A percentile compares a stretch with the other conserved stretches of the same genome.
Conservation (phyloP, 1,140 invertebrate species). For the Polyergus mexicanus region DNA sequence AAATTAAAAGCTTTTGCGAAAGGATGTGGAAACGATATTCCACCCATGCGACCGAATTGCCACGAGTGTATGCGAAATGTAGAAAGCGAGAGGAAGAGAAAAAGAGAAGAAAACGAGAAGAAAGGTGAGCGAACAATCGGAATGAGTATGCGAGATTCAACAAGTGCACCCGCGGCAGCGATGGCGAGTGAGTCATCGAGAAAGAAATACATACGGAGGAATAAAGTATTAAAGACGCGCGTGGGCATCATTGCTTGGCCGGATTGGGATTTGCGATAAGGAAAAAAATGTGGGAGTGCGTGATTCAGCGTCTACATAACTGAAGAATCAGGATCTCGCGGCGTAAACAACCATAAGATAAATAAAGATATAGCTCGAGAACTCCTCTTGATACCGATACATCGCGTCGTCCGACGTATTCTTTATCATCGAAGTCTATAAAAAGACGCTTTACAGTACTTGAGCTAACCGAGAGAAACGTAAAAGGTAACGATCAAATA, state of each 20-base stretch:
- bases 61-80: not conserved
- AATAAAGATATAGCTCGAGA: constrained; percentile 57
- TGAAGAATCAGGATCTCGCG: constrained; percentile 39
- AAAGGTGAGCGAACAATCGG: not conserved
- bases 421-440: constrained; percentile 4
- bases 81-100: not conserved
- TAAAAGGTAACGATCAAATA: not conserved
- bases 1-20: constrained; percentile 33
- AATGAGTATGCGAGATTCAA: constrained; percentile 47
- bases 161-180: constrained; percentile 21
- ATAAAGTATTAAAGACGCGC: constrained; percentile 46
- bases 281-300: constrained; percentile 32
- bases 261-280: constrained; percentile 14
- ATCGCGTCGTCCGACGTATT: not conserved
- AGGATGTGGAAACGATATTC: constrained; percentile 28
- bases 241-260: constrained; percentile 26
- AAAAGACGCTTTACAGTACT: constrained; percentile 8
- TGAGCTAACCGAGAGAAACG: not conserved
- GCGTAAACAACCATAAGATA: constrained; percentile 51
- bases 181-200: constrained; percentile 10
- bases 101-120: not conserved
- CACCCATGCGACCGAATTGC: constrained; percentile 13
- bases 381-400: constrained; percentile 7
- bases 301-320: constrained; percentile 58
- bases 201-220: constrained; percentile 21